Evolutionary conservation across 2,797 vertebrate genomes (phyloP).

Genomic region (Apogon talboti): DNA sequence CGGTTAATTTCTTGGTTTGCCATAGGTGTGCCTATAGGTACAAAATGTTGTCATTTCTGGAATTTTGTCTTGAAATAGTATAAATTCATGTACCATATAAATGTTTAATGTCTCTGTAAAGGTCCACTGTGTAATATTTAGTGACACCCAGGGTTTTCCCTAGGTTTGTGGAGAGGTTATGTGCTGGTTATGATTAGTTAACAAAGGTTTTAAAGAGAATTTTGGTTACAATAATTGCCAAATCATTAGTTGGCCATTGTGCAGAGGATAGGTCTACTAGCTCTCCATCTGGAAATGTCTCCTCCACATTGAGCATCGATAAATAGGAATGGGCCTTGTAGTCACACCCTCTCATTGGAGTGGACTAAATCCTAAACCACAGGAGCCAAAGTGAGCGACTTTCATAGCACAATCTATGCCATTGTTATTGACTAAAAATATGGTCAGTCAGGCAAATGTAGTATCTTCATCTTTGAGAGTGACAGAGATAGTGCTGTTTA

Average conservation of each 20-base stretch:
- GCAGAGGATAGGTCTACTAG: constrained; percentile 73
- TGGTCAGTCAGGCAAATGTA: no score
- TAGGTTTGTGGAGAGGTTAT: no score
- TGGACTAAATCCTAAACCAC: constrained; percentile 57
- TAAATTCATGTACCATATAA: no score
- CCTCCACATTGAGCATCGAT: constrained; percentile 57
- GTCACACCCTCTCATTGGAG: constrained; percentile 47
- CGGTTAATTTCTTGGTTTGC: background rate
- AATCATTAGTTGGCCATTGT: constrained; percentile 70
- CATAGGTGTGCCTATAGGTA: background rate
- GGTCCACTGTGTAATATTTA: no score
- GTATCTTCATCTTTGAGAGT: no score
- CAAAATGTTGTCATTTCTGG: no score
- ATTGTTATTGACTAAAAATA: no score
- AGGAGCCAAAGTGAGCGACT: constrained; percentile 61
- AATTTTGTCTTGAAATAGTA: no score
- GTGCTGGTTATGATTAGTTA: constrained; percentile 45
- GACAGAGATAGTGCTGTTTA: no score
- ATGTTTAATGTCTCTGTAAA: no score
- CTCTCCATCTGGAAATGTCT: constrained; percentile 42
- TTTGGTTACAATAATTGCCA: constrained; percentile 54
- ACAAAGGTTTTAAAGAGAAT: constrained; percentile 48
- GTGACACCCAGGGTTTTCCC: no score
- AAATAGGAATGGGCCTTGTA: constrained; percentile 64
- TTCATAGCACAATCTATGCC: constrained; percentile 55